A percentile compares a stretch with the other conserved stretches of the same genome.
Evolutionary conservation across 2,113 vertebrate genomes (phyloP).

Genomic region (Glaucidium brasilianum): DNA sequence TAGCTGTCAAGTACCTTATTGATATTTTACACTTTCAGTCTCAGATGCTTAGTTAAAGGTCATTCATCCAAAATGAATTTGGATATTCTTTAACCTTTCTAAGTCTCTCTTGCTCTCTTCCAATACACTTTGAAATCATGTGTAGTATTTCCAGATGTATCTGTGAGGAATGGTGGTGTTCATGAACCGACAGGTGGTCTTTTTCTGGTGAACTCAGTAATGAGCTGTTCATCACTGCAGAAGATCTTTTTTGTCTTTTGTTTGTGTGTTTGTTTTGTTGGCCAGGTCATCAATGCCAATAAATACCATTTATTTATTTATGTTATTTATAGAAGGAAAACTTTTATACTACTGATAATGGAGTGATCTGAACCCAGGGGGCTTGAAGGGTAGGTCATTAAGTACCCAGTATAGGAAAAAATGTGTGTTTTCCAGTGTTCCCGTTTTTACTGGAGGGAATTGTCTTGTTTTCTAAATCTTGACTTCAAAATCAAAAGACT

Average conservation of each 20-base stretch:
- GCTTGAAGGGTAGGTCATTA: slow-evolving; percentile 2
- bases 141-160: neutral
- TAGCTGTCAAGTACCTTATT: neutral
- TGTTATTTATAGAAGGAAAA: neutral
- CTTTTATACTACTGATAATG: neutral
- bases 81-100: slow-evolving; percentile 9
- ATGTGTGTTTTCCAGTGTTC: neutral
- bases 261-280: neutral
- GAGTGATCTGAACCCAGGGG: neutral
- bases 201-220: neutral
- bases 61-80: neutral
- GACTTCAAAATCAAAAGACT: neutral
- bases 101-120: neutral
- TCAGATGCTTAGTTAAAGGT: slow-evolving; percentile 19
- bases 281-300: neutral
- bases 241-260: neutral
- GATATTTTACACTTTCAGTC: neutral
- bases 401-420: neutral
- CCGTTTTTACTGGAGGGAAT: neutral
- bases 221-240: neutral
- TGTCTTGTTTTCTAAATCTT: neutral
- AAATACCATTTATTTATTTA: neutral
- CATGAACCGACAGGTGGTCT: neutral
- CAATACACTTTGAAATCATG: neutral
- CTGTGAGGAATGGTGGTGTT: neutral